phyloP scores from a whole-genome alignment of 2,113 vertebrate genomes.

The Aleadryas rufinucha region DNA sequence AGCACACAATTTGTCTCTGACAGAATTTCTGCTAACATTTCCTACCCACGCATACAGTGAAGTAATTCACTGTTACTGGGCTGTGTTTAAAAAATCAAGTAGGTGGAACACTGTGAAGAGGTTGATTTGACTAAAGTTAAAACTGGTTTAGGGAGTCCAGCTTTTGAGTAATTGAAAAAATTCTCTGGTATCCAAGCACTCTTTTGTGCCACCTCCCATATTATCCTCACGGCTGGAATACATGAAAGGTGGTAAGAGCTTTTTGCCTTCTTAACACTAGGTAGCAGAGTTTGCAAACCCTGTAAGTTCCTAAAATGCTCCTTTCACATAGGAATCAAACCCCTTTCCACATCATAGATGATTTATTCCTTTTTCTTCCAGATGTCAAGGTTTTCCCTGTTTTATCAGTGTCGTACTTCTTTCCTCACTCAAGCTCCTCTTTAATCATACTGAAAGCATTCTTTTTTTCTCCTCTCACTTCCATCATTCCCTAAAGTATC shows the following conservation, averaged over 20 bases:
- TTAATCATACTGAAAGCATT: neutral
- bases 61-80: neutral
- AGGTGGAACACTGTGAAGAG: neutral
- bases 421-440: neutral
- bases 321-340: neutral
- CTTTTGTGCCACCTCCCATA: neutral
- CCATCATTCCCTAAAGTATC: neutral
- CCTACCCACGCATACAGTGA: neutral
- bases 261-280: neutral
- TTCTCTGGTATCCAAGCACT: neutral
- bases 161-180: neutral
- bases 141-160: neutral
- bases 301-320: neutral
- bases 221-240: neutral
- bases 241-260: neutral
- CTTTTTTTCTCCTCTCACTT: neutral
- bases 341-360: neutral
- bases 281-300: neutral
- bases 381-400: neutral
- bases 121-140: neutral
- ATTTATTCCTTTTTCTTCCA: neutral
- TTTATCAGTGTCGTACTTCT: neutral
- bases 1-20: neutral
- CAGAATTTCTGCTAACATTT: neutral
- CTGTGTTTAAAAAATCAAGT: neutral